phyloP scores from a whole-genome alignment of 2,113 vertebrate genomes.

The Cathartes aura region DNA sequence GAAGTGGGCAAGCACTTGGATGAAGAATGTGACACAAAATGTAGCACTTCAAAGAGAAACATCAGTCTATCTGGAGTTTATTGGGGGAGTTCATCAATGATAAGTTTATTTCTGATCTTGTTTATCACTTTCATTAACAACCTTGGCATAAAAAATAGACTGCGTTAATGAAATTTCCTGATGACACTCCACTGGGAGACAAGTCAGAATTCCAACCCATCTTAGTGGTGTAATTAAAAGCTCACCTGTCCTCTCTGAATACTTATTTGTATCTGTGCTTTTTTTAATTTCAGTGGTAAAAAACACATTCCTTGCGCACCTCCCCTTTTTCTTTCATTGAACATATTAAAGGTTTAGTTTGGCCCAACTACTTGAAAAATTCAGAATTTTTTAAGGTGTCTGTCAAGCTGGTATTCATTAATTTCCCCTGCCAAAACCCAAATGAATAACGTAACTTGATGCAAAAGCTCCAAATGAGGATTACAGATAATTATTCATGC shows the following conservation, averaged over 20 bases:
- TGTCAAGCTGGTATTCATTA: conserved; percentile 12
- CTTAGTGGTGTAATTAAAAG: neutral
- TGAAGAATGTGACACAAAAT: neutral
- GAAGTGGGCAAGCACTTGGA: neutral
- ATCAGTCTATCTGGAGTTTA: neutral
- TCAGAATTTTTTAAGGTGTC: neutral
- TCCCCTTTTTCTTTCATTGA: neutral
- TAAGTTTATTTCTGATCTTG: conserved; percentile 33
- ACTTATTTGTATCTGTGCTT: neutral
- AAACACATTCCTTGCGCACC: accelerated
- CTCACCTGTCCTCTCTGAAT: neutral
- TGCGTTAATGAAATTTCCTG: conserved; percentile 33
- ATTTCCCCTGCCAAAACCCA: conserved; percentile 23
- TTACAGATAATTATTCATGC: conserved; percentile 39
- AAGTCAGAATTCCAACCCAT: neutral
- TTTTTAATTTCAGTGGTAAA: neutral
- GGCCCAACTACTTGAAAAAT: neutral
- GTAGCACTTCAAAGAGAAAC: neutral
- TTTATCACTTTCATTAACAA: conserved; percentile 23
- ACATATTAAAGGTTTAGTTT: neutral
- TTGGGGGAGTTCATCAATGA: neutral
- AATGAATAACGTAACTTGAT: neutral
- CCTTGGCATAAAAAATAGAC: neutral
- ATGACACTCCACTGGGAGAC: neutral
- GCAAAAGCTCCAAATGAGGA: neutral